Conservation (phyloP, 1,140 invertebrate genomes). For the Drosophila subpulchrella region DNA sequence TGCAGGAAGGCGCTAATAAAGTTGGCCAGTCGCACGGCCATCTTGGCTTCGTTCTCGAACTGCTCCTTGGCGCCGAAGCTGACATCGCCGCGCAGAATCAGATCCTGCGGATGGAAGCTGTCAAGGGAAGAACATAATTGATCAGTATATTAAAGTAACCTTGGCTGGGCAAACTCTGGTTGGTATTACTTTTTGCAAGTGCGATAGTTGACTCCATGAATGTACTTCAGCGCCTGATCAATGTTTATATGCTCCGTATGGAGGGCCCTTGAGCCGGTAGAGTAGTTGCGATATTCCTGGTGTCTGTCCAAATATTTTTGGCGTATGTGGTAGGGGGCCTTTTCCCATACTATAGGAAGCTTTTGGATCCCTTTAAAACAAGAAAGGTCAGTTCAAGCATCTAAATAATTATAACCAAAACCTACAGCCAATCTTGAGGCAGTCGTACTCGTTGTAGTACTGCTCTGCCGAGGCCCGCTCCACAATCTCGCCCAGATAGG, state of each 20-base stretch:
- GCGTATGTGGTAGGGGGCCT: slow-evolving; percentile 88
- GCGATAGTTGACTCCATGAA: slow-evolving; percentile 88
- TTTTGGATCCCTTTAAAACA: slow-evolving; percentile 90
- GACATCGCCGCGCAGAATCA: slow-evolving; percentile 93
- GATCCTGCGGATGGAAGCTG: slow-evolving; percentile 90
- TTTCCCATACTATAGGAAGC: slow-evolving; percentile 91
- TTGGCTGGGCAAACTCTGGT: background rate
- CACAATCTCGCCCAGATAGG: slow-evolving; percentile 96
- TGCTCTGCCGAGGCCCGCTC: slow-evolving; percentile 96
- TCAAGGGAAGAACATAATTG: slow-evolving; percentile 24
- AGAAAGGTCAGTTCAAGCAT: background rate
- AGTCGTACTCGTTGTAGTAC: slow-evolving; percentile 97
- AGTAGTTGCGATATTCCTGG: slow-evolving; percentile 90
- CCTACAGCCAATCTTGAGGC: slow-evolving; percentile 96
- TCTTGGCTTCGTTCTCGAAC: slow-evolving; percentile 97
- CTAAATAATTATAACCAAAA: slow-evolving; percentile 32
- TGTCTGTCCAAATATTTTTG: slow-evolving; percentile 91
- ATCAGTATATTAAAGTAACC: slow-evolving; percentile 1
- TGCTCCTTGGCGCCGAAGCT: slow-evolving; percentile 93
- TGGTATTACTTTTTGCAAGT: slow-evolving; percentile 88
- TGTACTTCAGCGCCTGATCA: slow-evolving; percentile 91
- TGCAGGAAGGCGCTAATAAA: slow-evolving; percentile 97
- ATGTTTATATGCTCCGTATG: slow-evolving; percentile 89
- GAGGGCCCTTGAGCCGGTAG: slow-evolving; percentile 87
- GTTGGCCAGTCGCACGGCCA: slow-evolving; percentile 96